Base-by-base conservation (phyloP, 2,113 vertebrate genomes). In the Apaloderma vittatum region DNA sequence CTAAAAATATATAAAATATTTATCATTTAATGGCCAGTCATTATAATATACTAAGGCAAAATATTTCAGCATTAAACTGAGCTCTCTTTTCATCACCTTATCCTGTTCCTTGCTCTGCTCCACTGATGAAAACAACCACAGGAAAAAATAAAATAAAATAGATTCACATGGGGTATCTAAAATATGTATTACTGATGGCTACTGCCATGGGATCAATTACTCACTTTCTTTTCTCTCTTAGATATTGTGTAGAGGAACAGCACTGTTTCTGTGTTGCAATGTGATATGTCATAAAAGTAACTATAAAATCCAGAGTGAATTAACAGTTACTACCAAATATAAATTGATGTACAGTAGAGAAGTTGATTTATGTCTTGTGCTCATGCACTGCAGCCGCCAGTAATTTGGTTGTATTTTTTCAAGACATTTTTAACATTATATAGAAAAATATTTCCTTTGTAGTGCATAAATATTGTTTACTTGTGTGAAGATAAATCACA, bases 271-370 rank as follows among this genome's bases (percentile, higher is more conserved):
- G 83, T 84, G 30, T 48, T 88, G 52, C 40, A 67, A 22, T 71
- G 37, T 71, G 63, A 54, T 88, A 80, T 74, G 55, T 73, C 65
- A 86, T 94, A 86, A 58, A 86, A 90, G 15, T 68, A 45, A n/a
- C 72, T 74, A 67, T 90, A 93, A 97, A 96, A 91, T 55, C 51
- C 81, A 72, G 26, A 78, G 52, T 80, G 78, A 94, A 88, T 94
- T 86, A 94, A 5, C 46, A 81, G 74, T 93, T 91, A 77, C 84
- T 83, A 90, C 32, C 52, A 93, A 91, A 74, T 87, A 86, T 68
- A 90, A 92, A 79, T 18, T 90, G 88, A 94, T 88, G 30, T 90
- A 75, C 54, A 72, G 15, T 55, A 61, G 30, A 93, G 52, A 85
- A 90, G 23, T 49, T 90, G 54, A 96, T 96, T 95, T 91, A 82